Percentiles rank a stretch among this genome's conserved stretches.
Conservation (phyloP, 2,113 vertebrate species). For the Calyptomena viridis region DNA sequence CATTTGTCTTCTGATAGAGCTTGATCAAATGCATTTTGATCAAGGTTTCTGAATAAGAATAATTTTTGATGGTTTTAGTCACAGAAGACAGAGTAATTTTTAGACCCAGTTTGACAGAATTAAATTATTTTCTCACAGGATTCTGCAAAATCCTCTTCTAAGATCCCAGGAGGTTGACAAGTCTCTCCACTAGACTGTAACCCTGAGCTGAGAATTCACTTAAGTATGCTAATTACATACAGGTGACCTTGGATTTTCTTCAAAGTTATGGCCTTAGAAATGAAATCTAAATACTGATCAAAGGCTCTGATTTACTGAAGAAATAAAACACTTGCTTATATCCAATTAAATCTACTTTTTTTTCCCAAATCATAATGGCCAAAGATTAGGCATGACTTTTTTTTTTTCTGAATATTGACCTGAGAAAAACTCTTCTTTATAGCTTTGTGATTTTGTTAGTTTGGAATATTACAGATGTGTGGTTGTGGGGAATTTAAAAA, state of each 20-base stretch:
- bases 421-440: not conserved
- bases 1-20: not conserved
- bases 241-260: conserved; percentile 24
- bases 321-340: not conserved
- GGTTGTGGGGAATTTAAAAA: not conserved
- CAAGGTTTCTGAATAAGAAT: not conserved
- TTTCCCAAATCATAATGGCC: not conserved
- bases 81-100: not conserved
- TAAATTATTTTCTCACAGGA: not conserved
- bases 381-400: not conserved
- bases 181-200: not conserved
- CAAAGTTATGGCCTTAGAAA: not conserved
- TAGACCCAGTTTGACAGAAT: not conserved
- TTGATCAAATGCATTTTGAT: not conserved
- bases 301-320: not conserved
- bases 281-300: not conserved
- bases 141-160: conserved; percentile 18
- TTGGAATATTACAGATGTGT: not conserved
- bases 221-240: not conserved
- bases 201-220: not conserved
- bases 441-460: not conserved
- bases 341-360: not conserved
- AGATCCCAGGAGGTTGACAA: not conserved
- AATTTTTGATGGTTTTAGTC: not conserved
- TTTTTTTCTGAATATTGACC: not conserved